phyloP scores from a whole-genome alignment of 2,888 invertebrate species.

The Drosophila anomelani region DNA sequence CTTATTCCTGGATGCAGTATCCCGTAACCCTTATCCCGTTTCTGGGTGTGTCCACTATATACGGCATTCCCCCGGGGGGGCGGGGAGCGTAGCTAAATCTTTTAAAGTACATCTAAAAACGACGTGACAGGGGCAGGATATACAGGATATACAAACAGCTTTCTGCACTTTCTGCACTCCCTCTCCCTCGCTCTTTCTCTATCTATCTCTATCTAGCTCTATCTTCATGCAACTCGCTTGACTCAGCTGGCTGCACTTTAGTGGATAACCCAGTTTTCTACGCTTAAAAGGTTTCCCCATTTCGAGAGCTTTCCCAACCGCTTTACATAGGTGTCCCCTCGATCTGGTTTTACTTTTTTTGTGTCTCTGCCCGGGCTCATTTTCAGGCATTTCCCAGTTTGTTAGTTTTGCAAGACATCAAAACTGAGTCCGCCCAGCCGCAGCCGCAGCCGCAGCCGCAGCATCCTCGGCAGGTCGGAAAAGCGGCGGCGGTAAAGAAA shows the following conservation, averaged over 20 bases:
- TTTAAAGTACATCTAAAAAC: slow-evolving; percentile 72
- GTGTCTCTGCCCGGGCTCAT: slow-evolving; percentile 46
- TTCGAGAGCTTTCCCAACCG: slow-evolving; percentile 20
- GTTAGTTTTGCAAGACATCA: slow-evolving; percentile 52
- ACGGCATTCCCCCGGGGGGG: slow-evolving; percentile 55
- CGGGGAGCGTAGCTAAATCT: slow-evolving; percentile 62
- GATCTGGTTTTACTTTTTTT: slow-evolving; percentile 38
- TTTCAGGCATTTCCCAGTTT: slow-evolving; percentile 63
- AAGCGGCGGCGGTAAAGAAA: neutral
- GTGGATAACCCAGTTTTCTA: slow-evolving; percentile 75
- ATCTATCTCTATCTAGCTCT: no score
- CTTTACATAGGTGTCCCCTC: slow-evolving; percentile 51
- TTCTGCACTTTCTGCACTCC: slow-evolving; percentile 61
- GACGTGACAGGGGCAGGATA: slow-evolving; percentile 37
- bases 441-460: neutral
- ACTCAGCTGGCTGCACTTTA: slow-evolving; percentile 67
- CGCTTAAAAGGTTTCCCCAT: slow-evolving; percentile 71
- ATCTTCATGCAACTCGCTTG: neutral
- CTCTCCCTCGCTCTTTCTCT: neutral
- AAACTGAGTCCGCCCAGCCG: slow-evolving; percentile 16
- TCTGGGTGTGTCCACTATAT: slow-evolving; percentile 60
- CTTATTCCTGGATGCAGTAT: slow-evolving; percentile 7
- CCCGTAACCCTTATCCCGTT: slow-evolving; percentile 8
- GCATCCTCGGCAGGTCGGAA: neutral
- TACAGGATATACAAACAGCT: slow-evolving; percentile 57